Conservation (phyloP, 2,113 vertebrate species). For the Maccullochella peelii region DNA sequence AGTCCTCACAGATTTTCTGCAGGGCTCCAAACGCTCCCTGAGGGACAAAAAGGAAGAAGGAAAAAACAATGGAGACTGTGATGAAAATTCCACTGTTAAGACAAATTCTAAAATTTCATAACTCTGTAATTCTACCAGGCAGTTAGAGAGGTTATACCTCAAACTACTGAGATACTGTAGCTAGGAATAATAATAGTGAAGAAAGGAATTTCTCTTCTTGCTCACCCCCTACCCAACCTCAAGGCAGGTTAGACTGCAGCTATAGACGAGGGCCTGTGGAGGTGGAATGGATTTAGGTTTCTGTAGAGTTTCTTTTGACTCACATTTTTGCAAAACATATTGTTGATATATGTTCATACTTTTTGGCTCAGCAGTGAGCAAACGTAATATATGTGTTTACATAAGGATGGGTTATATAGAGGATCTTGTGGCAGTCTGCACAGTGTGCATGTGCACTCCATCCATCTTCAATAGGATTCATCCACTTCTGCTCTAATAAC, state of each 20-base stretch:
- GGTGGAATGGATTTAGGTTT: background rate
- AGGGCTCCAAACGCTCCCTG: constrained; percentile 97
- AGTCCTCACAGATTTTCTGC: constrained; percentile 99
- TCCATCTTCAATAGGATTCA: constrained; percentile 42
- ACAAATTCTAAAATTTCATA: background rate
- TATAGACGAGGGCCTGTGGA: background rate
- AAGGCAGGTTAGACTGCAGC: background rate
- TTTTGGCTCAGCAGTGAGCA: background rate
- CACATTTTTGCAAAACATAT: background rate
- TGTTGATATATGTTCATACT: background rate
- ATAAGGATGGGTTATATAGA: background rate
- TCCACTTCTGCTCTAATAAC: constrained; percentile 55
- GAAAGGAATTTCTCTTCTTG: background rate
- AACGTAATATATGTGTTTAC: background rate
- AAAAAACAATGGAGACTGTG: background rate
- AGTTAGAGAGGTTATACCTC: background rate
- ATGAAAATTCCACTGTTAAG: background rate
- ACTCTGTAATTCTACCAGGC: background rate
- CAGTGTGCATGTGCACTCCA: background rate
- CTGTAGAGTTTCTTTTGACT: background rate
- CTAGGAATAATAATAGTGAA: background rate
- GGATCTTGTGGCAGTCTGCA: background rate
- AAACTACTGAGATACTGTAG: background rate
- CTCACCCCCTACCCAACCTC: background rate
- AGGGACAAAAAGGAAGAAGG: background rate